Evolutionary conservation across 1,140 invertebrate species (phyloP).

Genomic region (Drosophila sulfurigaster): DNA sequence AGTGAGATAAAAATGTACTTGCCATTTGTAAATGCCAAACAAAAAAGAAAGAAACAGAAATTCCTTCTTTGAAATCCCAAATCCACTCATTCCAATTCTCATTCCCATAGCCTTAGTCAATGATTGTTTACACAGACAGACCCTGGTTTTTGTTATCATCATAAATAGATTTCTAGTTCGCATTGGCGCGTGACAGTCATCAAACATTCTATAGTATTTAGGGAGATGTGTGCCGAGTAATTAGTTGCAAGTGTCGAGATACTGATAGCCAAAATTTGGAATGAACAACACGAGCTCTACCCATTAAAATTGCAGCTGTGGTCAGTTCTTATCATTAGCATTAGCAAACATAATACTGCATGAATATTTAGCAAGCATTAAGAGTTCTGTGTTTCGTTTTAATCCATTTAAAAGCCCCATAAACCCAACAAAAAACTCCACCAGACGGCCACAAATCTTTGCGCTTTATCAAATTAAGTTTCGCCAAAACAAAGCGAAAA

Average conservation of each 20-base stretch:
- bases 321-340: constrained; percentile 28
- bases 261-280: constrained; percentile 29
- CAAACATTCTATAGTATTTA: constrained; percentile 32
- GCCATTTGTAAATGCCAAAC: constrained; percentile 46
- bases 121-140: background rate
- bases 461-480: constrained; percentile 1
- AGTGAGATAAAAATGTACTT: constrained; percentile 34
- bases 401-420: constrained; percentile 13
- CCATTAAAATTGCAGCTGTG: constrained; percentile 18
- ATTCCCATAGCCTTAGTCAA: background rate
- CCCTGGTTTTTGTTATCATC: constrained; percentile 21
- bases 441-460: background rate
- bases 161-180: constrained; percentile 38
- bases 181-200: constrained; percentile 64
- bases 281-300: background rate
- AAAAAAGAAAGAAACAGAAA: background rate
- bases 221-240: constrained; percentile 59
- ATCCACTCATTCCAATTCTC: background rate
- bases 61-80: constrained; percentile 6
- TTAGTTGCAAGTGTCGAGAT: constrained; percentile 49
- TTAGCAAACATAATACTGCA: constrained; percentile 3
- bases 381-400: constrained; percentile 1
- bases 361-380: constrained; percentile 6
- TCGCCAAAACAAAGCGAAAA: background rate
- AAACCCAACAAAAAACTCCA: background rate